A percentile compares a stretch with the other conserved stretches of the same genome.
Conservation (phyloP, 2,888 invertebrate genomes). For the Imbricaverruca yamaguchii region DNA sequence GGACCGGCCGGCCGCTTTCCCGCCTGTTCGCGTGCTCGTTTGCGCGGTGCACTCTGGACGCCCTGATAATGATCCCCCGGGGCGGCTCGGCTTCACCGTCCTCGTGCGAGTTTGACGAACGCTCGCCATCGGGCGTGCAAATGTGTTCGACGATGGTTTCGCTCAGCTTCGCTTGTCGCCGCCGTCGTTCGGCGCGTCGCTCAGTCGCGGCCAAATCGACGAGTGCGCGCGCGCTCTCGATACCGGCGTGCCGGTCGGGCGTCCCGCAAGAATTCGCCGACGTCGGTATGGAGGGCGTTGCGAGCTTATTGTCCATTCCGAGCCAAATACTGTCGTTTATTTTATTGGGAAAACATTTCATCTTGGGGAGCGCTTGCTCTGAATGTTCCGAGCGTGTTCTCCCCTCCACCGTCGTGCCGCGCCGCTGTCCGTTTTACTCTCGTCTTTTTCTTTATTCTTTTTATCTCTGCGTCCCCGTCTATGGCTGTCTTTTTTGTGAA, state of each 20-base stretch:
- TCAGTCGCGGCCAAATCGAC: neutral
- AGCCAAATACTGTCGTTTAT: neutral
- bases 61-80: too few species aligned
- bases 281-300: neutral
- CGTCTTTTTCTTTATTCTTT: neutral
- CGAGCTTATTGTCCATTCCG: neutral
- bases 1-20: too few species aligned
- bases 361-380: neutral
- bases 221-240: neutral
- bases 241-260: neutral
- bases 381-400: neutral
- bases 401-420: neutral
- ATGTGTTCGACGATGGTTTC: neutral
- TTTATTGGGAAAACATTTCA: conserved; percentile 19
- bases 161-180: neutral
- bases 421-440: neutral
- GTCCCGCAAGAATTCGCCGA: neutral
- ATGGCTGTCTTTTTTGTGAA: neutral
- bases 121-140: neutral
- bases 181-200: neutral
- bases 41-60: too few species aligned
- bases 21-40: too few species aligned
- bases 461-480: neutral
- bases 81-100: too few species aligned
- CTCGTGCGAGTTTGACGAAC: too few species aligned